Evolutionary conservation across 2,113 vertebrate species (phyloP).

Genomic region (Dipodomys ordii): DNA sequence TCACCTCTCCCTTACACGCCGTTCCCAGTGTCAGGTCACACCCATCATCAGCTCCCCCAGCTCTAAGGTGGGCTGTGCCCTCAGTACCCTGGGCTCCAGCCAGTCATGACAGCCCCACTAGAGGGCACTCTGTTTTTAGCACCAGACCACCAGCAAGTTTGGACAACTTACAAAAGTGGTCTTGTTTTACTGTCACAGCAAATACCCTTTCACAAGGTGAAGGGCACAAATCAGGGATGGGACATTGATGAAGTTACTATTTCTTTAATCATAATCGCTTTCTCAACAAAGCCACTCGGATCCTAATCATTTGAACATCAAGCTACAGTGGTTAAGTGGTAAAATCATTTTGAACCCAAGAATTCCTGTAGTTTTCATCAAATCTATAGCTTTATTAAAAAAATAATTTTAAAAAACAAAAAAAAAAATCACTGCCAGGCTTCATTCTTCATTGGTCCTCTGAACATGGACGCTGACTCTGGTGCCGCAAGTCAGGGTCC

Average conservation of each 20-base stretch:
- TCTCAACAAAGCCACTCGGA: conserved; percentile 49
- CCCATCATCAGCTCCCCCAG: neutral
- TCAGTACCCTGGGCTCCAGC: neutral
- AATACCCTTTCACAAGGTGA: neutral
- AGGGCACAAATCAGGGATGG: conserved; percentile 46
- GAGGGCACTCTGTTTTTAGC: neutral
- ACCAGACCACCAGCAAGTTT: neutral
- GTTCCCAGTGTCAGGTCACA: neutral
- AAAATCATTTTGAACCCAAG: conserved; percentile 45
- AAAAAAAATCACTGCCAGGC: conserved; percentile 33
- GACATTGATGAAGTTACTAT: conserved; percentile 23
- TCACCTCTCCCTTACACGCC: conserved; percentile 11
- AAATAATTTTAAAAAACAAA: neutral
- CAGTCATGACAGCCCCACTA: rapidly evolving
- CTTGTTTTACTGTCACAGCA: neutral
- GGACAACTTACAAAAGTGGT: neutral
- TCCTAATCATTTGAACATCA: conserved; percentile 43
- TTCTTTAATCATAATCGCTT: conserved; percentile 55
- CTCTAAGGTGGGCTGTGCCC: neutral
- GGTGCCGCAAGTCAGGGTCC: rapidly evolving
- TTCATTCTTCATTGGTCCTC: conserved; percentile 10
- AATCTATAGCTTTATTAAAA: conserved; percentile 54
- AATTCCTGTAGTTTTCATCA: conserved; percentile 38
- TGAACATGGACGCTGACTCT: neutral
- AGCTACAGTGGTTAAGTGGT: conserved; percentile 46